Evolutionary conservation across 2,797 vertebrate species (phyloP), one percentile per base, ranked within the genome.

Genomic region (Streptopelia turtur): DNA sequence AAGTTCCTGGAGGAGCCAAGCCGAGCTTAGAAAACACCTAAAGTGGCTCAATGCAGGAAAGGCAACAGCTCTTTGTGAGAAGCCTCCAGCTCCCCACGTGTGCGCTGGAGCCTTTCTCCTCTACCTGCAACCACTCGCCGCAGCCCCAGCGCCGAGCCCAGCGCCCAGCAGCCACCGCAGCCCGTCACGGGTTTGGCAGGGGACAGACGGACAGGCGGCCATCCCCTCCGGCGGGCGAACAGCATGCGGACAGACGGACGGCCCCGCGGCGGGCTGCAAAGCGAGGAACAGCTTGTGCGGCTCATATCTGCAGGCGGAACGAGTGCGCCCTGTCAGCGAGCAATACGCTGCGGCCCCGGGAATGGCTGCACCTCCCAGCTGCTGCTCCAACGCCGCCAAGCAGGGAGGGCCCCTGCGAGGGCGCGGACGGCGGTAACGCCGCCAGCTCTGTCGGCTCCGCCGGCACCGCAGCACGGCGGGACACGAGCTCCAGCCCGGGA

Each of bases 391-490:
- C 6, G 5, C 31, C 9, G 33, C 64, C 39, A 9, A 28, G 13
- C 39, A 1, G 21, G 47, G 20, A 33, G 16, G 28, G 61, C 13
- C 55, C 35, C 27, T 6, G 37, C 47, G 6, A 4, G 2, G 24
- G 24, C 13, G 2, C 16, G 8, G 9, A 16, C 9, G 11, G 41
- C 2, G 3, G 5, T 4, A 17, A 4, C 31, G 5, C 45, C n/a
- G 3, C 23, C 6, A 2, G 31, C 72, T n/a, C 24, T 2, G n/a
- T n/a, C 3, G 11, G 17, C 50, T 17, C 41, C 13, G 24, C 21
- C 61, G 3, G 49, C 20, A 5, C 22, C 23, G 4, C 4, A 8
- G 14, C 2, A 2, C 45, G 1, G 16, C 1, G 7, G 49, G 55
- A 20, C 28, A 4, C 8, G 2, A 30, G 77, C 27, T 37, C 45